A percentile compares a stretch with the other conserved stretches of the same genome.
phyloP scores from a whole-genome alignment of 2,888 invertebrate genomes.

The Nyleta sp. region DNA sequence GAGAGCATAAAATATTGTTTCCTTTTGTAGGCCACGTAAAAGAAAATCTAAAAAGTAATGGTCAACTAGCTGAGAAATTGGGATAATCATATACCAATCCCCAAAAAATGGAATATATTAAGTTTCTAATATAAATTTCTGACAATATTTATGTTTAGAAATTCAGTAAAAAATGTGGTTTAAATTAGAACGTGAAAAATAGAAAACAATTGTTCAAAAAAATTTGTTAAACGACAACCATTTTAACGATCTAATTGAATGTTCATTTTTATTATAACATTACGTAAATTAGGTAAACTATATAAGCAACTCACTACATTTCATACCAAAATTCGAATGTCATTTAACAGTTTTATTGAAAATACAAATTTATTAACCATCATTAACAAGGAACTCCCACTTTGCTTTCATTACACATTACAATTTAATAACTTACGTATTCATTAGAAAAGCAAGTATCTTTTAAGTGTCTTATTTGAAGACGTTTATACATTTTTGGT shows the following conservation, averaged over 20 bases:
- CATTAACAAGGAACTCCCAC: too few species aligned
- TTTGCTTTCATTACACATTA: too few species aligned
- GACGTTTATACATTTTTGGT: too few species aligned
- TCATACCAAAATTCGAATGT: too few species aligned
- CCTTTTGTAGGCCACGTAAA: slow-evolving; percentile 48
- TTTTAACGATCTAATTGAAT: slow-evolving; percentile 8
- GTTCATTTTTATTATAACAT: too few species aligned
- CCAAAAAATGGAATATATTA: slow-evolving; percentile 54
- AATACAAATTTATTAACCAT: too few species aligned
- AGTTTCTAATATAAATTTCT: slow-evolving; percentile 57
- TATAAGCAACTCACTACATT: too few species aligned
- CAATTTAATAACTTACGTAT: too few species aligned
- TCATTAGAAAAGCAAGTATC: too few species aligned
- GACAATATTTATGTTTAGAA: slow-evolving; percentile 34
- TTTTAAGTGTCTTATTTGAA: too few species aligned
- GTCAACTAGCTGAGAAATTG: slow-evolving; percentile 33
- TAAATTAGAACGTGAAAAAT: slow-evolving; percentile 28
- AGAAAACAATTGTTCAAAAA: slow-evolving; percentile 16
- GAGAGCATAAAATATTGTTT: slow-evolving; percentile 30
- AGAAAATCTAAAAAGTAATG: slow-evolving; percentile 48
- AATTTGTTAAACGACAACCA: neutral
- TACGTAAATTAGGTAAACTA: too few species aligned
- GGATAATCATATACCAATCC: slow-evolving; percentile 50
- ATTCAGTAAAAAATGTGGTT: slow-evolving; percentile 30
- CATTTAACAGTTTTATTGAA: too few species aligned